Percentiles rank a stretch among this genome's conserved stretches.
Conservation (phyloP, 2,888 invertebrate species). For the Callyntrura guangdongensis region DNA sequence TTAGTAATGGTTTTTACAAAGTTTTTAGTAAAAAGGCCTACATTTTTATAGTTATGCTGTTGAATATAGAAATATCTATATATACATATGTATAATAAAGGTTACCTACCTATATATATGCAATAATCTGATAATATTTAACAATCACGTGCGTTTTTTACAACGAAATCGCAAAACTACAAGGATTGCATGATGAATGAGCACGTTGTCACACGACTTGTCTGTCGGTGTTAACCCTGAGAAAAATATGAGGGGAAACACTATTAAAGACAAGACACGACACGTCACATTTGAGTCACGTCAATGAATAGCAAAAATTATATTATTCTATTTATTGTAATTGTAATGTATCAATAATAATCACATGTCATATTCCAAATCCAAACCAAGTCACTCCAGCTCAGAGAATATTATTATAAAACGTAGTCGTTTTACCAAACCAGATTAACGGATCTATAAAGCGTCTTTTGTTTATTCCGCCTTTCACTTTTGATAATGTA, state of each 20-base stretch:
- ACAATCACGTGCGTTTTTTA: background rate
- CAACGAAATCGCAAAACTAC: background rate
- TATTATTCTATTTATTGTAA: constrained; percentile 14
- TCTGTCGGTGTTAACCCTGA: background rate
- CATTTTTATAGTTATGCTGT: constrained; percentile 78
- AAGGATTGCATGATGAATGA: background rate
- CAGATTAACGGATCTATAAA: constrained; percentile 73
- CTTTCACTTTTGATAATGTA: constrained; percentile 11
- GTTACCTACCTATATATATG: constrained; percentile 16
- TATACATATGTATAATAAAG: background rate
- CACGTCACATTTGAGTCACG: constrained; percentile 34
- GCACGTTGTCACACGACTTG: background rate
- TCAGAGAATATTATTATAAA: background rate
- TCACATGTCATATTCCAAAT: constrained; percentile 80
- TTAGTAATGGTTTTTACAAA: background rate
- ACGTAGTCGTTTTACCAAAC: background rate
- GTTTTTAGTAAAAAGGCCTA: constrained; percentile 76
- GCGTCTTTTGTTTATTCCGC: constrained; percentile 70
- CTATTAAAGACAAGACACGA: constrained; percentile 17
- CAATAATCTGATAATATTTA: background rate
- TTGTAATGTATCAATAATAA: background rate
- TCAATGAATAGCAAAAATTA: background rate
- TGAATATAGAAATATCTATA: background rate
- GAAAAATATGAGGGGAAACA: no score
- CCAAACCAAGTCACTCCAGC: constrained; percentile 65